Evolutionary conservation across 2,797 vertebrate species (phyloP).

Genomic region (Thalassophryne amazonica): DNA sequence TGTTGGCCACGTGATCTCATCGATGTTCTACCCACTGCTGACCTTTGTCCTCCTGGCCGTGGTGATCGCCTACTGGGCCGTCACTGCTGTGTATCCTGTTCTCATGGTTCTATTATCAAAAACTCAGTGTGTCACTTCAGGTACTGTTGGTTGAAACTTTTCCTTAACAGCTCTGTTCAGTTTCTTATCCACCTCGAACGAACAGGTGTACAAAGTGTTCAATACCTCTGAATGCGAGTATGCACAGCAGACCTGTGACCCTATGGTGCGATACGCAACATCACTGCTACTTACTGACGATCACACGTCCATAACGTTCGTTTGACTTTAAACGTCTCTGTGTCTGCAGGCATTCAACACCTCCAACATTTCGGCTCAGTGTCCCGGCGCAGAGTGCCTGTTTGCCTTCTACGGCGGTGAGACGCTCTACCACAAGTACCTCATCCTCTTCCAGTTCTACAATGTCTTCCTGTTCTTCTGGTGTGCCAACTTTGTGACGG

Average conservation of each 20-base stretch:
- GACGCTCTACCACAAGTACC: slow-evolving; percentile 87
- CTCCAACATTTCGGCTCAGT: slow-evolving; percentile 74
- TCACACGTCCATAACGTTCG: no score
- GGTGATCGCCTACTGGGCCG: slow-evolving; percentile 93
- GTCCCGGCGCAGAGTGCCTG: slow-evolving; percentile 84
- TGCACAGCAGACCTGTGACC: slow-evolving; percentile 79
- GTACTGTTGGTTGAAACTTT: no score
- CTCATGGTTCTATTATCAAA: background rate
- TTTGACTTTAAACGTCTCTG: background rate
- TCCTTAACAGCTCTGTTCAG: slow-evolving; percentile 80
- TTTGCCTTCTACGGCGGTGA: slow-evolving; percentile 95
- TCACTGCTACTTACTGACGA: background rate
- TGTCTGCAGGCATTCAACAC: slow-evolving; percentile 83
- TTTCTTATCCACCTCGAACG: slow-evolving; percentile 92
- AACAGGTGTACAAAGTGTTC: slow-evolving; percentile 90
- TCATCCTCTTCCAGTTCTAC: slow-evolving; percentile 91
- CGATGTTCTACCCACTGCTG: slow-evolving; percentile 88
- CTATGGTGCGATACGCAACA: slow-evolving; percentile 73
- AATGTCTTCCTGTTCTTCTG: slow-evolving; percentile 97
- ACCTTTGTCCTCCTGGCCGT: slow-evolving; percentile 89
- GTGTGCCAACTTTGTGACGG: slow-evolving; percentile 92
- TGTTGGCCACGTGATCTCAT: slow-evolving; percentile 87
- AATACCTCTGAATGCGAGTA: slow-evolving; percentile 73
- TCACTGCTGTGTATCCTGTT: slow-evolving; percentile 93
- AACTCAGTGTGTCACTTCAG: background rate